A percentile compares a stretch with the other conserved stretches of the same genome.
These are phyloP conservation scores for Rhincodon typus DNA, from an alignment of 2,797 vertebrate species.

Conservation along the genomic window DNA sequence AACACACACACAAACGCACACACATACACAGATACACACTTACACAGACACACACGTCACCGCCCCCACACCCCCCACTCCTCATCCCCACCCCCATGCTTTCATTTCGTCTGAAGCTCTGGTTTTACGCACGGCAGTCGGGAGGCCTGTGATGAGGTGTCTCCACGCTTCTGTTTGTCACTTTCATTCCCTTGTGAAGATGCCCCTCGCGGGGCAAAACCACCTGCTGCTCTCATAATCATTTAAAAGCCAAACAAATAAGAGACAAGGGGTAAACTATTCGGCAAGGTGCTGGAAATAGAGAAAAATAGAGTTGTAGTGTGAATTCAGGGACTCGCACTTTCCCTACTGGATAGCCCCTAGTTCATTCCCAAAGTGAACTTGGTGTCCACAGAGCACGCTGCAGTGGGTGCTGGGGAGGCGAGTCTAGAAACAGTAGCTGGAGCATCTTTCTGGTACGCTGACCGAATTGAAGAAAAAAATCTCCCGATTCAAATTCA, in stretches of 20 bases:
- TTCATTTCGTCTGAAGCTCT: not conserved
- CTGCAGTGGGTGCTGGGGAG: not conserved
- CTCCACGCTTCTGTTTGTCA: not conserved
- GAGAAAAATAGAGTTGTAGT: not conserved
- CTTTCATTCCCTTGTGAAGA: not conserved
- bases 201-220: not conserved
- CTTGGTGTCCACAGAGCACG: not conserved
- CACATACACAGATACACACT: too few species aligned
- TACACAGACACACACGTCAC: too few species aligned
- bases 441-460: not conserved
- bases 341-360: not conserved
- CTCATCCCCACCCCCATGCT: too few species aligned
- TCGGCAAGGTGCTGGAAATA: not conserved
- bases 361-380: not conserved
- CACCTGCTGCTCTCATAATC: constrained; percentile 21
- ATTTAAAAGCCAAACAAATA: not conserved
- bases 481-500: not conserved
- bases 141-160: not conserved
- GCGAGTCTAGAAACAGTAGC: not conserved
- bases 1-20: too few species aligned
- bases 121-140: not conserved
- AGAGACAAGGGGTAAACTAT: not conserved
- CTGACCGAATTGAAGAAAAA: too few species aligned
- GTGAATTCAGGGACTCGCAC: not conserved
- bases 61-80: too few species aligned